Evolutionary conservation across 2,888 invertebrate species (phyloP), one percentile per base, ranked within the genome.

Genomic region (Philaethria dido): DNA sequence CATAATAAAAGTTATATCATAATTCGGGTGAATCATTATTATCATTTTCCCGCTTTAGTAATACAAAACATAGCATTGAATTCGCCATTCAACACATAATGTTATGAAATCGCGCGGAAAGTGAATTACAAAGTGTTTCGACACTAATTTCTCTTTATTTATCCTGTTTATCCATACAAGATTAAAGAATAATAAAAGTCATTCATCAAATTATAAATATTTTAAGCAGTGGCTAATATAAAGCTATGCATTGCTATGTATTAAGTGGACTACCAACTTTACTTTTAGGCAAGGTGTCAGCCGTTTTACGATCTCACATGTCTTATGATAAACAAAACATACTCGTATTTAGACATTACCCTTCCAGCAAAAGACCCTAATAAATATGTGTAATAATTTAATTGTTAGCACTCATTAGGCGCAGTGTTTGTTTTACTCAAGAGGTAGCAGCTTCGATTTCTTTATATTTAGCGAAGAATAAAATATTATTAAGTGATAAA

Each of bases 281-380:
- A 22, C n/a, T 33, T 47, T 57, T 25, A 57, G 59, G 52, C 57
- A 47, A 68, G 64, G 64, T 68, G 68, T 64, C 63, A 44, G 65
- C 9, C 66, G 66, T 61, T 69, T 66, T 61, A 69, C 65, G 70
- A 68, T 66, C 63, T 55, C 48, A 62, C 68, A 63, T 48, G 65
- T 61, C 60, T 64, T 45, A 55, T 62, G 68, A 70, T 69, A 70
- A 70, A 69, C 65, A 70, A 63, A 66, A 68, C 66, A 69, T 61
- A n/a, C n/a, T n/a, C n/a, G n/a, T n/a, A 69, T 62, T 69, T 66
- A 70, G 65, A 65, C 62, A 65, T 64, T 47, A 52, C 59, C 14
- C 50, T 45, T 52, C 62, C 44, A 66, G 47, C 20, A 60, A 61
- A 3, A 22, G 22, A n/a, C 20, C n/a, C 11, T 22, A 57, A 57